Base-by-base conservation (phyloP, 2,113 vertebrate genomes). In the Pyxicephalus adspersus region DNA sequence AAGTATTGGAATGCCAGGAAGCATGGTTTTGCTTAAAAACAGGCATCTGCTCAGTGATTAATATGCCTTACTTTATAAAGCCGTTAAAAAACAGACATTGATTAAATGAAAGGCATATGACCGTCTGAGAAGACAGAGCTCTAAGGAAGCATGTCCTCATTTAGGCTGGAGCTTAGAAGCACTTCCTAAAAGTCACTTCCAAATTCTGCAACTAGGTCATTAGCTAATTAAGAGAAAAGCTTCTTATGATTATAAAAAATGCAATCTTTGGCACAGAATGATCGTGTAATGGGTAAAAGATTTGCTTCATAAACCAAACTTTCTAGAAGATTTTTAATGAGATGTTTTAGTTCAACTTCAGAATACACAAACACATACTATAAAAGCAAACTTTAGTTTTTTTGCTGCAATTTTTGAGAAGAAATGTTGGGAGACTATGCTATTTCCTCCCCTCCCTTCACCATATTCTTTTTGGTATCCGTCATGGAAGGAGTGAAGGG, bases 121-220 rank as follows among this genome's bases (percentile, higher is more conserved):
- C 2, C 1, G 61, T 17, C 7, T 18, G 13, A 67, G 18, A 4
- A 17, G 3, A 16, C 26, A 57, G 70, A 25, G 25, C 58, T 15
- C 58, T 28, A 7, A 22, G 52, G 26, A 26, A 29, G 11, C 50
- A 26, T 22, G 70, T 57, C 70, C 52, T 31, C 26, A 22, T 23
- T 16, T 72, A 72, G 55, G 51, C 70, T 38, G 55, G 19, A 23
- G 57, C 55, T 61, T 75, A 75, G 1, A 16, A 0, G 2, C 15
- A 61, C 31, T 34, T 75, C 58, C 22, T 20, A 26, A 76, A 76
- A 51, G 55, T 63, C 29, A 25, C 28, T 63, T 63, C 58, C 73
- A 76, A 76, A 76, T 22, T 63, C 38, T 63, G 29, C 13, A 76
- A 63, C n/a, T 76, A 76, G 58, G 73, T 76, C 73, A 76, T 76